These are phyloP conservation scores for Oreochromis aureus DNA, from an alignment of 2,113 vertebrate genomes.

Conservation along the genomic window DNA sequence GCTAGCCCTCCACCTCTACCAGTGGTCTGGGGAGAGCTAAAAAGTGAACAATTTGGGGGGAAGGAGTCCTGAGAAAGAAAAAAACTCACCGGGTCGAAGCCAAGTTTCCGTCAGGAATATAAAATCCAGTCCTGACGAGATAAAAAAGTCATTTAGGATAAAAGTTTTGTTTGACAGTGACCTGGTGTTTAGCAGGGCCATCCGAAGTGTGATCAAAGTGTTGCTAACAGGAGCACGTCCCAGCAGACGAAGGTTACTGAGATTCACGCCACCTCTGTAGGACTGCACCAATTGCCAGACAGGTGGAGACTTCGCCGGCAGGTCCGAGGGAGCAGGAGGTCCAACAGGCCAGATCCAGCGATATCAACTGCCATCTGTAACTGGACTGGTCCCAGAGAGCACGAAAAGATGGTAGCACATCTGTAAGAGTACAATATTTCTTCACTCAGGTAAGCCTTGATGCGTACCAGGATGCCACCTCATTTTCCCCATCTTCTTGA, in stretches of 20 bases:
- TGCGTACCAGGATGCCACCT: not conserved
- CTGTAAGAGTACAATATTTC: not conserved
- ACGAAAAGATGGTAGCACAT: not conserved
- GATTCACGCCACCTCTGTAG: not conserved
- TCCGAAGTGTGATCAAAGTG: accelerated
- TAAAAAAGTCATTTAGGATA: not conserved
- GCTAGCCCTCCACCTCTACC: not conserved
- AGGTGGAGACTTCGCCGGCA: accelerated
- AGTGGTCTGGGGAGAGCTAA: not conserved
- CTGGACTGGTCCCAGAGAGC: not conserved
- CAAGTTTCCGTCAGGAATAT: not conserved
- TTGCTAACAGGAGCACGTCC: not conserved
- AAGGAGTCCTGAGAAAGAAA: not conserved
- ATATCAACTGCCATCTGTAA: not conserved
- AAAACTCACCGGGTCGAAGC: not conserved
- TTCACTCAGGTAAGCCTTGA: not conserved
- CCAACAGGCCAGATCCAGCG: accelerated
- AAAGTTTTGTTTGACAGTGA: not conserved
- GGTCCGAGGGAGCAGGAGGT: not conserved
- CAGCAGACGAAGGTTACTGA: not conserved
- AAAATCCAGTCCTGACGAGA: not conserved
- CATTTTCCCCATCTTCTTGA: not conserved
- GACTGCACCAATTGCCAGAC: not conserved
- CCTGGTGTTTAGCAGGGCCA: not conserved
- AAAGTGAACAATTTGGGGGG: not conserved